These are phyloP conservation scores for Kryptolebias ocellatus DNA, from an alignment of 2,797 vertebrate species.

Conservation along the genomic window DNA sequence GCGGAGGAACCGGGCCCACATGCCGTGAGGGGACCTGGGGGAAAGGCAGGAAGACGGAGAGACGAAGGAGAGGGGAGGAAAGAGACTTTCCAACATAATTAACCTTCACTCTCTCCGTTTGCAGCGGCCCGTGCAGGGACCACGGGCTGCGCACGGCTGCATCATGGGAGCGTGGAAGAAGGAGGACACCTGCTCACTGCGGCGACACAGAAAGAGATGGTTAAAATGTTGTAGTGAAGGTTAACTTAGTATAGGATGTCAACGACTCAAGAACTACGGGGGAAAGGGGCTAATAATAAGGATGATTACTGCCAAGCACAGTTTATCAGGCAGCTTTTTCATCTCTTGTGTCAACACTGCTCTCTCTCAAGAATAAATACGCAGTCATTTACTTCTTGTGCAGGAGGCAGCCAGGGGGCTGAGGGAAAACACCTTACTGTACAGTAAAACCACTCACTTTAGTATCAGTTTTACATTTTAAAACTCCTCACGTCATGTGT, in stretches of 20 bases:
- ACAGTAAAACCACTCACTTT: constrained; percentile 39
- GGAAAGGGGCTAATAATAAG: constrained; percentile 90
- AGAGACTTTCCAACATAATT: constrained; percentile 94
- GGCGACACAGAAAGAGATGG: constrained; percentile 35
- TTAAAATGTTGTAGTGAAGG: constrained; percentile 69
- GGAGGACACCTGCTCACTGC: constrained; percentile 69
- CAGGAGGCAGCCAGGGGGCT: constrained; percentile 49
- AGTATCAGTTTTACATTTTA: constrained; percentile 36
- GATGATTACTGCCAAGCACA: constrained; percentile 89
- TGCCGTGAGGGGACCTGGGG: constrained; percentile 69
- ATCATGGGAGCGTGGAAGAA: constrained; percentile 84
- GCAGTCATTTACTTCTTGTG: constrained; percentile 89
- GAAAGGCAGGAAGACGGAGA: constrained; percentile 49
- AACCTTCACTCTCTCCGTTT: constrained; percentile 93
- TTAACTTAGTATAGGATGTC: constrained; percentile 21
- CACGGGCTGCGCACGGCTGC: constrained; percentile 82
- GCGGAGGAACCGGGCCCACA: constrained; percentile 72
- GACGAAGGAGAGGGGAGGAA: constrained; percentile 84
- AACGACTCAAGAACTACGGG: constrained; percentile 83
- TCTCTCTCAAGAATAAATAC: constrained; percentile 90
- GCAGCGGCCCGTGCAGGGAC: constrained; percentile 86
- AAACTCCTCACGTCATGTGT: constrained; percentile 49
- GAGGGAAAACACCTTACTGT: constrained; percentile 46
- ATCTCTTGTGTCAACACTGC: constrained; percentile 71
- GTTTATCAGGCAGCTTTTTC: constrained; percentile 89